Base-by-base conservation (phyloP, 2,797 vertebrate genomes). In the Garrulus glandarius region DNA sequence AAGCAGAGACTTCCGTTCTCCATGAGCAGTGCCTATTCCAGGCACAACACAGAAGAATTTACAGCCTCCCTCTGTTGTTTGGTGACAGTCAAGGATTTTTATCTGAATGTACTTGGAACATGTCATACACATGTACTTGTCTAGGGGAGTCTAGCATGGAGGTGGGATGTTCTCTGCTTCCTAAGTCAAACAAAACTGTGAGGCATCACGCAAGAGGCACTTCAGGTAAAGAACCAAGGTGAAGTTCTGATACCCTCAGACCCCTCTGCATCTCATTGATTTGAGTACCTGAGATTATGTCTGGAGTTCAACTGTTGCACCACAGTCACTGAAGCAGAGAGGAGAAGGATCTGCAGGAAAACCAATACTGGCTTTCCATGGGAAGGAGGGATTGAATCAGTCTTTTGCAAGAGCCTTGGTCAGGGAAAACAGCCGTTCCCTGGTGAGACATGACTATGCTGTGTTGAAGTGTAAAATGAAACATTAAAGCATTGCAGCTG, bases 391-490 rank as follows among this genome's bases (percentile, higher is more conserved):
- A 53, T 86, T 72, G 63, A 76, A 47, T 86, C 47, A 77, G 56
- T 29, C 63, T 93, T 89, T 80, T 75, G 20, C 91, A 81, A 88
- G 81, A 88, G 76, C 64, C 30, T 26, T 79, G 94, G 87, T 84
- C 81, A 70, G 70, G 82, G 89, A 82, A 87, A 92, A 82, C 68
- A 64, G 63, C 30, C 12, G 0, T 84, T 95, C 92, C 90, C 80
- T 91, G 67, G 56, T 87, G 85, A 94, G 86, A 84, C 95, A 60
- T 68, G 78, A 71, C 87, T 91, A 18, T 5, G 1, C 56, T 79
- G 53, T 75, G 86, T 79, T 84, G 93, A 94, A 89, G 92, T 90
- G 84, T 93, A 92, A 97, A 97, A 97, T 96, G 90, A 97, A 96
- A 93, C 32, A 34, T 93, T 91, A 96, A 96, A 81, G 82, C 67